Evolutionary conservation across 2,888 invertebrate genomes (phyloP), one percentile per base, ranked within the genome.

Genomic region (Rhingia campestris): DNA sequence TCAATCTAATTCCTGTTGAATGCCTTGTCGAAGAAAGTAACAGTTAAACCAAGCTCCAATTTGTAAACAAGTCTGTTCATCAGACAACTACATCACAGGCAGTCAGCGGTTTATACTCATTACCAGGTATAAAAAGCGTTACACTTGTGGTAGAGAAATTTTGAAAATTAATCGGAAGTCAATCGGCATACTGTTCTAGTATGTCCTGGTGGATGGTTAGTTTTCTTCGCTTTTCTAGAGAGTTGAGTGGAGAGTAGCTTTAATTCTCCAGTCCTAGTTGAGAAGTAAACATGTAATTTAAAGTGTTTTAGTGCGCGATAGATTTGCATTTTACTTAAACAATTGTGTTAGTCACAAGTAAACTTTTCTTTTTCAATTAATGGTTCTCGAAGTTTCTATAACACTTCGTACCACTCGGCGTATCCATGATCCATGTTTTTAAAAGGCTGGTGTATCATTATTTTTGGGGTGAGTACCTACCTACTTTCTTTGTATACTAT

Each of bases 181-280:
- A 58, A 41, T 49, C 39, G 58, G 41, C 30, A 41, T n/a, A n/a
- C 58, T 58, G 58, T 58, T 58, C 41, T 58, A 58, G 58, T 30
- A 22, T 41, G 22, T 41, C 22, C 58, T 58, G 58, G 58, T 41
- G 58, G 30, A 58, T 22, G 41, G 58, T 41, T 41, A 58, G 39
- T 58, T 58, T 58, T 58, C 58, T 30, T 41, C 58, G 30, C 58
- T 58, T 58, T 58, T 58, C 58, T 41, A 41, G 58, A 58, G 58
- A 58, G 58, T 58, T 58, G 58, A 58, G 6, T 58, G 33, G 41
- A 30, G 39, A 5, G 10, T 41, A 22, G 3, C 4, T 3, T n/a
- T 6, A 58, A 5, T 7, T n/a, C 41, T 56, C 41, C 22, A 6
- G 6, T 58, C 58, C 30, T 58, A 58, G 58, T 58, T 58, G 58